Evolutionary conservation across 2,797 vertebrate species (phyloP).

Genomic region (Leontocebus nigricollis): DNA sequence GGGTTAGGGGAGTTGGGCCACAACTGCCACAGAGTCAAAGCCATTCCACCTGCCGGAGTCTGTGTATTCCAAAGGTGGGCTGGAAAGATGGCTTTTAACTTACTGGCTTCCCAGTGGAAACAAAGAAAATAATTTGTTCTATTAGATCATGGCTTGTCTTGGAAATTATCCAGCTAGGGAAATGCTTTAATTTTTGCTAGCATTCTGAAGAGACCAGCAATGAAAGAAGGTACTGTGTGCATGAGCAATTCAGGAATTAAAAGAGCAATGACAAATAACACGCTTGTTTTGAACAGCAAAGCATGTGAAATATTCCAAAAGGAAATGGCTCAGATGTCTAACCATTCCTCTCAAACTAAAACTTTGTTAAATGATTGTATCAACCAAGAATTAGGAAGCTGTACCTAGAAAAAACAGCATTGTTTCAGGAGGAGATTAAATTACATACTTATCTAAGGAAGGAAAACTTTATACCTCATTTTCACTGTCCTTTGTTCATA

Average conservation of each 20-base stretch:
- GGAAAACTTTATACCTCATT: conserved; percentile 59
- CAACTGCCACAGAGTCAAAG: conserved; percentile 20
- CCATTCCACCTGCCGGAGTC: conserved; percentile 37
- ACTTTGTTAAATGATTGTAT: conserved; percentile 44
- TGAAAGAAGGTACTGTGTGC: neutral
- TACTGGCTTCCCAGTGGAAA: conserved; percentile 65
- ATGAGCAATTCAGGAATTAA: conserved; percentile 55
- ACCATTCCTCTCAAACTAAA: conserved; percentile 38
- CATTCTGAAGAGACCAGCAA: conserved; percentile 35
- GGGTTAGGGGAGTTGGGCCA: neutral
- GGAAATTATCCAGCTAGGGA: conserved; percentile 73
- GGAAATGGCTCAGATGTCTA: conserved; percentile 57
- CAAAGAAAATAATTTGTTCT: conserved; percentile 78
- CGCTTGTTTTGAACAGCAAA: conserved; percentile 56
- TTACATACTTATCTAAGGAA: conserved; percentile 51
- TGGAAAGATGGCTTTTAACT: conserved; percentile 69
- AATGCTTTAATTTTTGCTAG: conserved; percentile 68
- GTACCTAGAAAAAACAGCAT: conserved; percentile 38
- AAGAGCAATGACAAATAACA: conserved; percentile 60
- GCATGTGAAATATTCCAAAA: conserved; percentile 52
- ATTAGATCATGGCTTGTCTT: conserved; percentile 81
- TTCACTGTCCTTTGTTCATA: conserved; percentile 64
- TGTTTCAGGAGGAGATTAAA: conserved; percentile 24
- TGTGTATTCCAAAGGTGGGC: conserved; percentile 38
- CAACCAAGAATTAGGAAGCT: conserved; percentile 67